Evolutionary conservation across 2,797 vertebrate species (phyloP).

Genomic region (Graptemys geographica): DNA sequence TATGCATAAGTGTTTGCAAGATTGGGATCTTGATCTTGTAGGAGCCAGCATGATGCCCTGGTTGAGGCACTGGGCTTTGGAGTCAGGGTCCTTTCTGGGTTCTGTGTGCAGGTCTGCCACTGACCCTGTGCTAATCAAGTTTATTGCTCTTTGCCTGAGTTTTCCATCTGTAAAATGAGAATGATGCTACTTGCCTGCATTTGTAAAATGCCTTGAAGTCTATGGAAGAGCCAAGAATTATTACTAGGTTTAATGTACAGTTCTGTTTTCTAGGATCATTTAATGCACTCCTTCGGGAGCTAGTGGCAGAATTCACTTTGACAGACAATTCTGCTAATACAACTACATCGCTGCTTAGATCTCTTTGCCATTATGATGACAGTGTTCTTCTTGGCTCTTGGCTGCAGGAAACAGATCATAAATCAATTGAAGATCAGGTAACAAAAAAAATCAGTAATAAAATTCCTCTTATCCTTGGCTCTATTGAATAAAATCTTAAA

Average conservation of each 20-base stretch:
- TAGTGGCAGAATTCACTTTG: constrained; percentile 98
- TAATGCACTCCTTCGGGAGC: constrained; percentile 94
- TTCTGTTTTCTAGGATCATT: constrained; percentile 88
- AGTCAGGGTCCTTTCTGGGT: neutral
- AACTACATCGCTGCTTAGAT: constrained; percentile 96
- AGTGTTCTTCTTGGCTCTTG: constrained; percentile 99
- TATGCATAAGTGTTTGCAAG: neutral
- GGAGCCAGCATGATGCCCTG: neutral
- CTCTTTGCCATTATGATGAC: constrained; percentile 98
- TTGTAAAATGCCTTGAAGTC: neutral
- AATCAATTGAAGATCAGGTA: constrained; percentile 99
- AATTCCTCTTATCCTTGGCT: neutral
- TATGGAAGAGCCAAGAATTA: neutral
- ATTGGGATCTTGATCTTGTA: neutral
- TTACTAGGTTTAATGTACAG: constrained; percentile 18
- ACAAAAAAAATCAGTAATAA: neutral
- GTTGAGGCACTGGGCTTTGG: neutral
- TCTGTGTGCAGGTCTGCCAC: neutral
- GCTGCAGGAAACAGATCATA: constrained; percentile 99
- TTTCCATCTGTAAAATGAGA: neutral
- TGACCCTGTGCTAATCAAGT: neutral
- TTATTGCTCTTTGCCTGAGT: neutral
- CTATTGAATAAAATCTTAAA: neutral
- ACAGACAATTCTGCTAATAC: constrained; percentile 99
- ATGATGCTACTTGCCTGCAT: neutral